Evolutionary conservation across 2,888 invertebrate species (phyloP), one percentile per base, ranked within the genome.

Genomic region (Cryptus armator): DNA sequence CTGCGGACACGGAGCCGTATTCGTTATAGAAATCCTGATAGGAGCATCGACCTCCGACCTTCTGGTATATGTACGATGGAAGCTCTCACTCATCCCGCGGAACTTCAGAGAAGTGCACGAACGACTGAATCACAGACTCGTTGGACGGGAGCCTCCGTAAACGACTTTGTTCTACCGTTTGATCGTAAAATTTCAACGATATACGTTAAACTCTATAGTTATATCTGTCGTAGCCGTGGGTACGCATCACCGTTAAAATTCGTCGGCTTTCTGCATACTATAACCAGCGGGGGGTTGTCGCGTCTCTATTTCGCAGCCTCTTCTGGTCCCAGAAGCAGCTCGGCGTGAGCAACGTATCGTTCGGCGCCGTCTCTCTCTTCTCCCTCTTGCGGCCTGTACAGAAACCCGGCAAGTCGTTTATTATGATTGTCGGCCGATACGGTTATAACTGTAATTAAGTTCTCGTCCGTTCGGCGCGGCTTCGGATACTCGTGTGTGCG

Each of bases 401-500:
- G 66, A 80, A 85, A 80, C 71, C 79, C 75, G 67, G 76, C 75
- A 75, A 83, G 83, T 82, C 77, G 75, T 82, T 79, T 83, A 82
- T 85, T 83, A 80, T 80, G 83, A 83, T 85, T 80, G 80, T 85
- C 78, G 77, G 51, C 62, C 78, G 80, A 84, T 86, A 81, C 70
- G 87, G 83, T 86, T 85, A 87, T 80, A 76, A 83, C 87, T 84
- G 86, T 87, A 86, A 85, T 87, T 88, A 86, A 84, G 83, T 86
- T 85, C 75, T 83, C 86, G 81, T 88, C 86, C 83, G 81, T 86
- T 83, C 70, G 70, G 75, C 62, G 81, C 75, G 56, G 81, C 64
- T 59, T 66, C 67, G 72, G 67, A 53, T 67, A 80, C 77, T 85
- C 29, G 75, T 51, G 70, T 51, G 56, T 62, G 78, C n/a, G 43